Percentiles rank a stretch among this genome's conserved stretches.
Evolutionary conservation across 2,888 invertebrate species (phyloP).

Genomic region (Drosophila affinis): DNA sequence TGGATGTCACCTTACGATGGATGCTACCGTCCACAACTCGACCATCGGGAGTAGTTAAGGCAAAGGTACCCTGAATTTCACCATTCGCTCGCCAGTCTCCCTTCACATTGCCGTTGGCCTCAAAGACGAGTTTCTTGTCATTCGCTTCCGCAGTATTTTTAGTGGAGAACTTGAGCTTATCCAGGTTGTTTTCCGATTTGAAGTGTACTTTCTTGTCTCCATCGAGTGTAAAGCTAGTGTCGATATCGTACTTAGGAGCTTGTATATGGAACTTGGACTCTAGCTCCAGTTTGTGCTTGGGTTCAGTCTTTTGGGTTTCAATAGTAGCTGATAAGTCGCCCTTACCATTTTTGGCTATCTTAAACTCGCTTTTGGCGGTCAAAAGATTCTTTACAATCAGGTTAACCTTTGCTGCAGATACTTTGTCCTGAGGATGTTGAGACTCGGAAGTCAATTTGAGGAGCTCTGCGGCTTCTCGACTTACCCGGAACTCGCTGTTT

Average conservation of each 20-base stretch:
- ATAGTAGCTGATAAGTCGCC: constrained; percentile 85
- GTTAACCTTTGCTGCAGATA: constrained; percentile 84
- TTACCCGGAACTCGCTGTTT: constrained; percentile 82
- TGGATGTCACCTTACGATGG: constrained; percentile 82
- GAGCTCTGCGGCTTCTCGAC: constrained; percentile 75
- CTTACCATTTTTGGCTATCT: constrained; percentile 86
- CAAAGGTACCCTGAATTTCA: constrained; percentile 71
- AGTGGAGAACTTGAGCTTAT: constrained; percentile 85
- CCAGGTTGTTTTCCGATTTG: constrained; percentile 86
- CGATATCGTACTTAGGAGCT: constrained; percentile 86
- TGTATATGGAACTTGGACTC: constrained; percentile 87
- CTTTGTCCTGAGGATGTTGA: constrained; percentile 80
- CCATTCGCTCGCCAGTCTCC: constrained; percentile 78
- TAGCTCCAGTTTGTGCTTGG: constrained; percentile 87
- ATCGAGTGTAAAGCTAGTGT: constrained; percentile 87
- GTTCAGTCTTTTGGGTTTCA: constrained; percentile 84
- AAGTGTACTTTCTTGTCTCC: constrained; percentile 88
- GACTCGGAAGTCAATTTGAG: constrained; percentile 71
- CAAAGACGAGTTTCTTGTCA: constrained; percentile 84
- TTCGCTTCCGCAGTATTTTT: constrained; percentile 86
- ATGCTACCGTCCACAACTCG: constrained; percentile 82
- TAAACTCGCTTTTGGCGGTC: constrained; percentile 87
- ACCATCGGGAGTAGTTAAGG: constrained; percentile 65
- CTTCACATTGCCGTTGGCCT: constrained; percentile 68
- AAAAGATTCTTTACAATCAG: constrained; percentile 87